Evolutionary conservation across 92 coral and sea anemone genomes (phyloP).

Genomic region (Epizoanthus scotinus): DNA sequence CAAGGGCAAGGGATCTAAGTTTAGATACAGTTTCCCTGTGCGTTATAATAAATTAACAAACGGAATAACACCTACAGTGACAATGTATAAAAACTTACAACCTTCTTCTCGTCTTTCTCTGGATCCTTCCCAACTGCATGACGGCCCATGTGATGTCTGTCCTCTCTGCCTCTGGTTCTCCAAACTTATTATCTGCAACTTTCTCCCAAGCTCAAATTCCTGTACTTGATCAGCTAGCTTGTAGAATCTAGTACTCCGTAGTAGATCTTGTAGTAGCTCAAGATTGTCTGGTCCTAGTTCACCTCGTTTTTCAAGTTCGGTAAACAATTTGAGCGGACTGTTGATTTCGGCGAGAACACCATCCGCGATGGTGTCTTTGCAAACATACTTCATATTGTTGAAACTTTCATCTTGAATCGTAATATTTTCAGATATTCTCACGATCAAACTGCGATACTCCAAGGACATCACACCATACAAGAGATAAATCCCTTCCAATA

Average conservation of each 20-base stretch:
- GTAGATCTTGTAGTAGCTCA: not conserved
- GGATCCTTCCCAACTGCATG: too few relatives aligned
- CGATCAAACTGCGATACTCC: slow-evolving; percentile 21
- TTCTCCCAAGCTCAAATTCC: slow-evolving; percentile 19
- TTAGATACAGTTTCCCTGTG: too few relatives aligned
- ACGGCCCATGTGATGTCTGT: too few relatives aligned
- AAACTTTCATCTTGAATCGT: not conserved
- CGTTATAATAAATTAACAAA: too few relatives aligned
- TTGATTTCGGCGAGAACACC: not conserved
- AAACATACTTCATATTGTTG: slow-evolving; percentile 2
- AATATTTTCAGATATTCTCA: slow-evolving; percentile 16
- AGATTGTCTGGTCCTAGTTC: slow-evolving; percentile 11
- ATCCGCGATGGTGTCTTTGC: slow-evolving; percentile 26
- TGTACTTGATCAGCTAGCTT: slow-evolving; percentile 20
- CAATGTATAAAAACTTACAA: too few relatives aligned
- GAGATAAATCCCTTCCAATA: not conserved
- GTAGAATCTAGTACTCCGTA: not conserved
- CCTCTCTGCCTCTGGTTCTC: not conserved
- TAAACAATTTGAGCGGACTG: slow-evolving; percentile 6
- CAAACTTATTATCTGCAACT: slow-evolving; percentile 15
- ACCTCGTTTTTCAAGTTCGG: slow-evolving; percentile 23
- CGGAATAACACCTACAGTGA: too few relatives aligned
- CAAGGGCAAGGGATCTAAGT: too few relatives aligned
- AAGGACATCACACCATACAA: not conserved
- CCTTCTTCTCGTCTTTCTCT: too few relatives aligned